A percentile compares a stretch with the other conserved stretches of the same genome.
These are phyloP conservation scores for Enhydra lutris DNA, from an alignment of 2,113 vertebrate species.

Conservation along the genomic window DNA sequence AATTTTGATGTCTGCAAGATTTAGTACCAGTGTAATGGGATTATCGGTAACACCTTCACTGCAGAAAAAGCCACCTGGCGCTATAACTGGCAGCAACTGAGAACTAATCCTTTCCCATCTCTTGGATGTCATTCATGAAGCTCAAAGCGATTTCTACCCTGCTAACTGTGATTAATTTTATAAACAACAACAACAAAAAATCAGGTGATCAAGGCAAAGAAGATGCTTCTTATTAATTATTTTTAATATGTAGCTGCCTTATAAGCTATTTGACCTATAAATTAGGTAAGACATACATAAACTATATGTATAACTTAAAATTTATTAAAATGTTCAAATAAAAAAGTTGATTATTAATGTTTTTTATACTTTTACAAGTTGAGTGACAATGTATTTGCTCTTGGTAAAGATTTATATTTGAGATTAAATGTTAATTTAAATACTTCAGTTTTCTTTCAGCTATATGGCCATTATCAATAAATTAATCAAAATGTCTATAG, in stretches of 20 bases:
- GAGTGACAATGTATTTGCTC: constrained; percentile 15
- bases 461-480: constrained; percentile 50
- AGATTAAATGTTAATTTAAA: constrained; percentile 54
- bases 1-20: constrained; percentile 94
- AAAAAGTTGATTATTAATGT: constrained; percentile 31
- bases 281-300: constrained; percentile 14
- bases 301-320: constrained; percentile 36
- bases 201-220: constrained; percentile 78
- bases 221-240: constrained; percentile 69
- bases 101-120: constrained; percentile 98
- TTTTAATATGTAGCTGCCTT: constrained; percentile 65
- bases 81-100: constrained; percentile 94
- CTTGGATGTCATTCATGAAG: constrained; percentile 97
- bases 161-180: constrained; percentile 96
- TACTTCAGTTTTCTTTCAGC: constrained; percentile 22
- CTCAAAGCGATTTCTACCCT: constrained; percentile 93
- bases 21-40: constrained; percentile 96
- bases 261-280: constrained; percentile 20
- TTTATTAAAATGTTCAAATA: constrained; percentile 42
- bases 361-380: constrained; percentile 44
- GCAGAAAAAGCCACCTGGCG: constrained; percentile 96
- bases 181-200: constrained; percentile 85
- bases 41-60: constrained; percentile 97
- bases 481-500: constrained; percentile 59
- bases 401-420: constrained; percentile 36